Evolutionary conservation across 2,797 vertebrate species (phyloP).

Genomic region (Melanotaenia nigrans): DNA sequence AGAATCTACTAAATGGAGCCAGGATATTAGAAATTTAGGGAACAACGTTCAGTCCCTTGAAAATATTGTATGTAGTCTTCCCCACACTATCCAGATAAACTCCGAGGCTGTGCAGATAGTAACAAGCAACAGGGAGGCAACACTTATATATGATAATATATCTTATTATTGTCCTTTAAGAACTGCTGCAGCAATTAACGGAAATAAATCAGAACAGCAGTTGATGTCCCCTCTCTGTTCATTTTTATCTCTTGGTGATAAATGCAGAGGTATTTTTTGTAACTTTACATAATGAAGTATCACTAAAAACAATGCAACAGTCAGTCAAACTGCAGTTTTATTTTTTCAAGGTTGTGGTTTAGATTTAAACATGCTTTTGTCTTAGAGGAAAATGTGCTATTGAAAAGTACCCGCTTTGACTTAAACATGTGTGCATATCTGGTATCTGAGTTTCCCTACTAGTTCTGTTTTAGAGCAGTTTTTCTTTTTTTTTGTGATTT

Average conservation of each 20-base stretch:
- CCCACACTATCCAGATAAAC: not conserved
- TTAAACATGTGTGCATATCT: not conserved
- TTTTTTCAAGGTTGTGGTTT: not conserved
- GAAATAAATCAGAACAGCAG: not conserved
- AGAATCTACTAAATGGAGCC: not conserved
- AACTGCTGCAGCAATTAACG: not conserved
- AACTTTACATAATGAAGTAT: no score
- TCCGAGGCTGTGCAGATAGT: not conserved
- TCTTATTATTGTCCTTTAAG: not conserved
- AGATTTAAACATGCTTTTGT: not conserved
- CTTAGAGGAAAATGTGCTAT: not conserved
- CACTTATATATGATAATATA: not conserved
- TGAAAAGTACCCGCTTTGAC: not conserved
- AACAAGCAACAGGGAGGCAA: not conserved
- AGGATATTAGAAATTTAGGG: no score
- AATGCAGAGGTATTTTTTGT: not conserved
- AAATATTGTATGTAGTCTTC: no score
- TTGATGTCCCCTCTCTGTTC: not conserved
- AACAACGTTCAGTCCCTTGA: no score
- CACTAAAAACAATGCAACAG: not conserved
- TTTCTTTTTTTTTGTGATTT: conserved; percentile 3
- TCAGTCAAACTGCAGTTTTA: not conserved
- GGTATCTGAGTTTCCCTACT: not conserved
- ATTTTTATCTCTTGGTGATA: not conserved
- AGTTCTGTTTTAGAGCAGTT: not conserved